Base-by-base conservation (phyloP, 2,888 invertebrate species). In the Spilosoma lubricipeda region DNA sequence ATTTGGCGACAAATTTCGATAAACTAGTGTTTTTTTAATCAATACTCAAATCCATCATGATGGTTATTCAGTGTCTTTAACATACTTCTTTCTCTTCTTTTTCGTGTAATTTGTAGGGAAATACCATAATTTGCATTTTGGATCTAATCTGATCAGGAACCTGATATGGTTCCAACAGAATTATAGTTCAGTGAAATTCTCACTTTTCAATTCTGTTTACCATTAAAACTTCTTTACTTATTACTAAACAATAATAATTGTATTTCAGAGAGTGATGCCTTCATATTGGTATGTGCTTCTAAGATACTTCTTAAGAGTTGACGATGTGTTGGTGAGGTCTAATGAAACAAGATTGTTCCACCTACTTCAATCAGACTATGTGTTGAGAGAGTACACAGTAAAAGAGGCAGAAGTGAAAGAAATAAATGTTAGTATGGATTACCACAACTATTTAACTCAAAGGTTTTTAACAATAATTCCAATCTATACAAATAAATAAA, bases 291-390 rank as follows among this genome's bases (percentile, higher is more conserved):
- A 98, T 91, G 97, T 99, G 70, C 96, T 99, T 13, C 93, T 98
- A 76, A 96, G 99, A 83, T 99, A 98, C 90, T 99, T 99, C 92
- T 95, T 99, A 79, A 96, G 99, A 87, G 98, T 99, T 3, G 99
- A 99, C 90, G 97, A 98, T 90, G 99, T 99, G 1, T 94, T 99
- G 92, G 97, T 99, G 2, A 96, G 98, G 81, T 96, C 99, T 64
- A 97, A 98, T 86, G 99, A 99, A 90, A 99, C 99, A 0, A 96
- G 99, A 82, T 96, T 98, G 89, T 98, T 98, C 89, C 98, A 97
- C 86, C 97, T 98, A 93, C 96, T 97, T 77, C 97, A 97, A 70
- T 97, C 98, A 30, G 95, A 98, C 86, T 98, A 97, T 92, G 96
- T 99, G 52, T 90, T 99, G 27, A 96, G 98, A 86, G 99, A 99